Conservation (phyloP, 2,888 invertebrate species). For the Sicus ferrugineus region DNA sequence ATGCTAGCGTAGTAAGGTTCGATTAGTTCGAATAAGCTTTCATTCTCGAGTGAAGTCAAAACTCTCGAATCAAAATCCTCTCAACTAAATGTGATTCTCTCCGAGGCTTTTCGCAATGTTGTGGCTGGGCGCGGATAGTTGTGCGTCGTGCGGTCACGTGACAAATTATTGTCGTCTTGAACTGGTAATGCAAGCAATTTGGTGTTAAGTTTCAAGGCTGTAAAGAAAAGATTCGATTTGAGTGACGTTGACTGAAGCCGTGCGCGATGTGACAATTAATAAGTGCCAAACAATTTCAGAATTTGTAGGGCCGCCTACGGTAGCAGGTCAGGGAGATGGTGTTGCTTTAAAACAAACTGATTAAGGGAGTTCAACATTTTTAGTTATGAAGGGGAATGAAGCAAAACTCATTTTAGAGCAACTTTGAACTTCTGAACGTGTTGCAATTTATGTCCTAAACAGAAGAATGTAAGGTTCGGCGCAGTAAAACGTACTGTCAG, state of each 20-base stretch:
- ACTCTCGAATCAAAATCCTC: neutral
- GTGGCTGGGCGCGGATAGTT: neutral
- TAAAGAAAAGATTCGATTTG: neutral
- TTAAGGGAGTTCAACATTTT: too few relatives aligned
- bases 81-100: neutral
- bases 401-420: too few relatives aligned
- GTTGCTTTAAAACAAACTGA: too few relatives aligned
- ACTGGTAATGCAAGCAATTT: neutral
- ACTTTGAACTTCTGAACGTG: too few relatives aligned
- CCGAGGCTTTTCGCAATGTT: neutral
- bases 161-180: neutral
- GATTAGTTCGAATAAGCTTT: neutral
- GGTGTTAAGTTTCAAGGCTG: neutral
- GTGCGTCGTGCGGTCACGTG: neutral
- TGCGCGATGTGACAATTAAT: too few relatives aligned
- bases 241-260: neutral
- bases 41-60: constrained; percentile 11
- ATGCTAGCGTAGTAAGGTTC: neutral
- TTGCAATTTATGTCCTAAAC: too few relatives aligned
- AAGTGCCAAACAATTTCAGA: too few relatives aligned
- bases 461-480: too few relatives aligned
- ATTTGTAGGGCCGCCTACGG: too few relatives aligned
- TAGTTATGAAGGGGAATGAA: too few relatives aligned
- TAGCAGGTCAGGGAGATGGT: too few relatives aligned
- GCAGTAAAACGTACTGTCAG: too few relatives aligned